phyloP scores from a whole-genome alignment of 2,797 vertebrate genomes.

The Chelidonichthys spinosus region DNA sequence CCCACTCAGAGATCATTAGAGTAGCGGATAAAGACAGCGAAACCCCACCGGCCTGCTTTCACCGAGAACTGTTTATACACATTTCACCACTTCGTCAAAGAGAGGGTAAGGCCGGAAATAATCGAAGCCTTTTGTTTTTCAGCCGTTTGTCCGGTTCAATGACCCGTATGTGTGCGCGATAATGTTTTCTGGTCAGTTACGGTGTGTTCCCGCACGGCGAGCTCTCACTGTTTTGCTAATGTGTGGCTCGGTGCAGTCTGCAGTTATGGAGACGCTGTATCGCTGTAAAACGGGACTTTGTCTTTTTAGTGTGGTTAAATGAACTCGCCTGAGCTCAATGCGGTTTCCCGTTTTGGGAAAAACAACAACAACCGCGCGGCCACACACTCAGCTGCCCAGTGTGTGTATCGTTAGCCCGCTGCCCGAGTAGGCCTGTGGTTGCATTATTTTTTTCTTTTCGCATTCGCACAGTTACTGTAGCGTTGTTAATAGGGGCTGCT shows the following conservation, averaged over 20 bases:
- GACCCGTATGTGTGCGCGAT: conserved; percentile 11
- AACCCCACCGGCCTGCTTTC: conserved; percentile 28
- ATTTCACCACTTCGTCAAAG: conserved; percentile 41
- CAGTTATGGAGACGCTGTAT: conserved; percentile 20
- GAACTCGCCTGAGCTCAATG: no score
- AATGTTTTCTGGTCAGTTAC: conserved; percentile 11
- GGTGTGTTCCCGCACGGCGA: conserved; percentile 20
- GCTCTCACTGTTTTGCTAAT: conserved; percentile 53
- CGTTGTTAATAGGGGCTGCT: neutral
- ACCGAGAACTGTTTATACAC: conserved; percentile 32
- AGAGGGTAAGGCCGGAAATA: conserved; percentile 69
- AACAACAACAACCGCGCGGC: neutral
- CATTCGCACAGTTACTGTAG: neutral
- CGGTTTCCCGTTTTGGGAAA: neutral
- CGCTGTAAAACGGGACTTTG: neutral
- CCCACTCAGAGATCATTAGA: conserved; percentile 52
- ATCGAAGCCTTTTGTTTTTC: neutral
- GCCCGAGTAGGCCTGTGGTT: conserved; percentile 48
- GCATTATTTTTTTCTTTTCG: conserved; percentile 25
- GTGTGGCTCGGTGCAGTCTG: conserved; percentile 37
- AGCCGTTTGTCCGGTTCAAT: neutral
- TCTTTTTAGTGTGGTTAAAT: neutral
- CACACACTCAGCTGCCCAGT: neutral
- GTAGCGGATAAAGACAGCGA: conserved; percentile 61
- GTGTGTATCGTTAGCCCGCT: conserved; percentile 34